Evolutionary conservation across 2,797 vertebrate species (phyloP).

Genomic region (Phaenicophaeus curvirostris): DNA sequence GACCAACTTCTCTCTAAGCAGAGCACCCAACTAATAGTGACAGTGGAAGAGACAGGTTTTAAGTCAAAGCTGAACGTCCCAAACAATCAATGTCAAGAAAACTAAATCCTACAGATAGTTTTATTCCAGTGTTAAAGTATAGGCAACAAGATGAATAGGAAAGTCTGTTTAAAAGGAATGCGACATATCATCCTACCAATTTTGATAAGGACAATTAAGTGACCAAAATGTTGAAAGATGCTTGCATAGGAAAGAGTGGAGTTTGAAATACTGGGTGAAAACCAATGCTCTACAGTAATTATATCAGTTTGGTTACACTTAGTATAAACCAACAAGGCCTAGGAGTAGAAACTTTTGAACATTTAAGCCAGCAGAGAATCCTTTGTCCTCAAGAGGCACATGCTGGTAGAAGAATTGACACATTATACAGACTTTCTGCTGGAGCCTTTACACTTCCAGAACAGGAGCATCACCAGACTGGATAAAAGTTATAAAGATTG

Average conservation of each 20-base stretch:
- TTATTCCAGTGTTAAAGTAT: not conserved
- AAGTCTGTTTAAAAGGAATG: not conserved
- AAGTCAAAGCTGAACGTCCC: not conserved
- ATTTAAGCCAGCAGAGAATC: not conserved
- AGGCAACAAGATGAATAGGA: not conserved
- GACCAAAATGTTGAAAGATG: not conserved
- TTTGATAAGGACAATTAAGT: not conserved
- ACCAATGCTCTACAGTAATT: not conserved
- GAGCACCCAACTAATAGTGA: not conserved
- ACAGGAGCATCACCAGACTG: not conserved
- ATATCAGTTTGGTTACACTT: not conserved
- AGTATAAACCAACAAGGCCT: not conserved
- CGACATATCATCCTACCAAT: not conserved
- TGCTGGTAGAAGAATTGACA: not conserved
- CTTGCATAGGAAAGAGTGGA: not conserved
- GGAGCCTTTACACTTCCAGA: not conserved
- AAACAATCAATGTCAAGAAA: not conserved
- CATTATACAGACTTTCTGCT: not conserved
- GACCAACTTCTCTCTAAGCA: not conserved
- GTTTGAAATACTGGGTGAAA: not conserved
- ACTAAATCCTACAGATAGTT: not conserved
- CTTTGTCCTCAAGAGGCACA: rapidly evolving
- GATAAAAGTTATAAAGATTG: not conserved
- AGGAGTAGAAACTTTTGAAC: not conserved
- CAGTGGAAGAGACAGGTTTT: not conserved